phyloP scores from a whole-genome alignment of 2,113 vertebrate species.

The Calypte anna region DNA sequence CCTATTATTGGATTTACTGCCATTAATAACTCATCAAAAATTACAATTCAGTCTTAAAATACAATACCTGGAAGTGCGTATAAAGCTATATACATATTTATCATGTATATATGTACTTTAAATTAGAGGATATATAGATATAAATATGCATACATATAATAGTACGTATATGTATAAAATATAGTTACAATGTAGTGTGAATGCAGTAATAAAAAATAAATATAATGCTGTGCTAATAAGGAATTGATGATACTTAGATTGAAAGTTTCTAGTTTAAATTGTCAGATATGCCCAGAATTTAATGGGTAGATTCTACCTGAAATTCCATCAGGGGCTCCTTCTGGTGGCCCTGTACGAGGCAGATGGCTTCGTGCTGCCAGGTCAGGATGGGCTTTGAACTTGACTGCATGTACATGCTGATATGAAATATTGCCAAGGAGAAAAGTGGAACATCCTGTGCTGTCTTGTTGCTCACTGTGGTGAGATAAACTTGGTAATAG shows the following conservation, averaged over 20 bases:
- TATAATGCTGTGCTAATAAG: neutral
- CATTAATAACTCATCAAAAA: neutral
- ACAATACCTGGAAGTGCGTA: neutral
- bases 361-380: neutral
- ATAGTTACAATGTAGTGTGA: neutral
- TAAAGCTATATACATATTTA: neutral
- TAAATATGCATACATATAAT: neutral
- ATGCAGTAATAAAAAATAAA: neutral
- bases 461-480: neutral
- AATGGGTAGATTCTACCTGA: neutral
- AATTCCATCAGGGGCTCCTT: neutral
- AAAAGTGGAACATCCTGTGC: neutral
- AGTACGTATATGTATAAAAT: neutral
- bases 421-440: neutral
- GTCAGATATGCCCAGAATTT: neutral
- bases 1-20: neutral
- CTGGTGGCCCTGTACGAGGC: neutral
- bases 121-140: neutral
- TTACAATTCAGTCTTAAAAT: neutral
- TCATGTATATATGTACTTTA: neutral
- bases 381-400: neutral
- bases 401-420: fast-evolving
- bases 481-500: neutral
- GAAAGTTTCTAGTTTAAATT: neutral
- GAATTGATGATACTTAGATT: neutral